Evolutionary conservation across 2,113 vertebrate genomes (phyloP).

Genomic region (Nothoprocta perdicaria): DNA sequence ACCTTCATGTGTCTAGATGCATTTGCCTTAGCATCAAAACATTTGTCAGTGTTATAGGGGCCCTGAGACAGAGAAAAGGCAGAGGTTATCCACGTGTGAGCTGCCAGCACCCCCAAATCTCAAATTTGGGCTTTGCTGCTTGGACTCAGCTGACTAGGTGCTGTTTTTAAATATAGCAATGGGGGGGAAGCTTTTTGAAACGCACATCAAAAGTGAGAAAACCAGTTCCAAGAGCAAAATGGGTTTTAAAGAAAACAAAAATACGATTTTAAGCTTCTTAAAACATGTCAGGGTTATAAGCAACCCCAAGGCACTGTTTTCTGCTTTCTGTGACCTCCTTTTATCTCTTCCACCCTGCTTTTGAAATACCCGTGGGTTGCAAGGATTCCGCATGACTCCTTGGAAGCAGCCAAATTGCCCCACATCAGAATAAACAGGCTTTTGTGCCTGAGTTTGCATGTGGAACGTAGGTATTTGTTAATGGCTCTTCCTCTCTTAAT

Average conservation of each 20-base stretch:
- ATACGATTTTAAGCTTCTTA: not conserved
- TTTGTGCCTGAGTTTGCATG: not conserved
- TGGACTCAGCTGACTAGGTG: not conserved
- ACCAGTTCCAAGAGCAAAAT: not conserved
- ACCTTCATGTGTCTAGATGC: not conserved
- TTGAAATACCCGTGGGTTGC: not conserved
- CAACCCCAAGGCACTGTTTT: not conserved
- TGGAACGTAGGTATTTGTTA: not conserved
- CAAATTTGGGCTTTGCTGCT: not conserved
- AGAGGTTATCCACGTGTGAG: rapidly evolving
- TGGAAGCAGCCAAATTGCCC: not conserved
- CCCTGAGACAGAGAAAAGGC: not conserved
- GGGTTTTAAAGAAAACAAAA: not conserved
- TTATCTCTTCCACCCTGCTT: not conserved
- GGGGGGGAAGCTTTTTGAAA: not conserved
- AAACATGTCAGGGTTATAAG: not conserved
- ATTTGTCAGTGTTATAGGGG: rapidly evolving
- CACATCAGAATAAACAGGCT: not conserved
- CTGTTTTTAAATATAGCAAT: not conserved
- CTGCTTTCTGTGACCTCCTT: not conserved
- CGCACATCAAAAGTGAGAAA: not conserved
- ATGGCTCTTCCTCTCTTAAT: not conserved
- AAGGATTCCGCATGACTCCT: rapidly evolving
- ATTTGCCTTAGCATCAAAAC: not conserved
- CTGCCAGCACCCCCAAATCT: not conserved